Evolutionary conservation across 2,113 vertebrate genomes (phyloP).

Genomic region (Bagarius yarrelli): DNA sequence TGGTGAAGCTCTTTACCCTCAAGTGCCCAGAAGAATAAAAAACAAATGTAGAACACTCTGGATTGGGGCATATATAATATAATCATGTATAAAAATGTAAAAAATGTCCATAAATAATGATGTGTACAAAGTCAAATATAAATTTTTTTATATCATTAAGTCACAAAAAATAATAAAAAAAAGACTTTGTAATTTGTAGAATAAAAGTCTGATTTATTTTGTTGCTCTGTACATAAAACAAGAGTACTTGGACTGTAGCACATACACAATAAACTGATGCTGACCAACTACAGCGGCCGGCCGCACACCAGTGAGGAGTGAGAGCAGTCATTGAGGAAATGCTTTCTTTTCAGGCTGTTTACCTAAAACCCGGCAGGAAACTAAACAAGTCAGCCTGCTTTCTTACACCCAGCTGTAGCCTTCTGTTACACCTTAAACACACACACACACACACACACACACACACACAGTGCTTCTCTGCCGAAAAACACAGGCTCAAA

Average conservation of each 20-base stretch:
- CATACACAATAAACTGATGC: slow-evolving; percentile 68
- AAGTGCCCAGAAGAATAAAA: too few species aligned
- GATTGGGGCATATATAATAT: too few species aligned
- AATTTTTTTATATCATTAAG: too few species aligned
- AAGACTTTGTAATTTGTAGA: slow-evolving; percentile 63
- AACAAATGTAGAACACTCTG: too few species aligned
- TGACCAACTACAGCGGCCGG: slow-evolving; percentile 69
- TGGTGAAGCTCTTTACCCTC: too few species aligned
- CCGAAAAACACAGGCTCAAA: slow-evolving; percentile 1
- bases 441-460: not conserved
- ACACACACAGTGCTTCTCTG: not conserved
- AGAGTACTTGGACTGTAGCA: slow-evolving; percentile 78
- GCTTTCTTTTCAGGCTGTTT: slow-evolving; percentile 44
- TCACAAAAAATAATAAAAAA: not conserved
- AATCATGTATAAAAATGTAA: too few species aligned
- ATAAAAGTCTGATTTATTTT: slow-evolving; percentile 81
- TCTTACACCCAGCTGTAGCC: not conserved
- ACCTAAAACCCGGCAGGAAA: slow-evolving; percentile 25
- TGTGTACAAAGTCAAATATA: too few species aligned
- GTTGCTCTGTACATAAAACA: slow-evolving; percentile 78
- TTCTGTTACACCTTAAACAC: not conserved
- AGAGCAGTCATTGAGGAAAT: slow-evolving; percentile 71
- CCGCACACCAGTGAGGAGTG: slow-evolving; percentile 69
- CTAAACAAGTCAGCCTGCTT: slow-evolving; percentile 34
- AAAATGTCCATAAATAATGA: too few species aligned